phyloP scores from a whole-genome alignment of 2,113 vertebrate species.

The Colossoma macropomum region DNA sequence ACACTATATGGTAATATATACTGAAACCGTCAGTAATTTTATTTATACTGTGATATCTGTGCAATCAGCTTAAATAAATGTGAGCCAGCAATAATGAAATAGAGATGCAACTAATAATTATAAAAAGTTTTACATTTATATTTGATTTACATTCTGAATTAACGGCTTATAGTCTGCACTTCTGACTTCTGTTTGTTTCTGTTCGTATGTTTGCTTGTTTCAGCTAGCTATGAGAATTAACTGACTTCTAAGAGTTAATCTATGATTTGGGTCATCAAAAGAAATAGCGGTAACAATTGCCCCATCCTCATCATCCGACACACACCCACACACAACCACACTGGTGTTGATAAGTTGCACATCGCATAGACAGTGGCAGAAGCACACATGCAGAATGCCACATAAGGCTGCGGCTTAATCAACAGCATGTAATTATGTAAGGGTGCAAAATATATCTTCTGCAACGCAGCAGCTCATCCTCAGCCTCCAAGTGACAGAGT shows the following conservation, averaged over 20 bases:
- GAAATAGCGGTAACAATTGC: not conserved
- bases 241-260: not conserved
- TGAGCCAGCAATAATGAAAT: no score
- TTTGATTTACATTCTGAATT: no score
- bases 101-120: no score
- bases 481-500: conserved; percentile 58
- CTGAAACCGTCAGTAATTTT: no score
- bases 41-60: no score
- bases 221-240: no score
- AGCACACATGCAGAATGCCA: not conserved
- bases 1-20: no score
- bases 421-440: conserved; percentile 31
- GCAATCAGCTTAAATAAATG: no score
- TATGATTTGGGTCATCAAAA: conserved; percentile 2
- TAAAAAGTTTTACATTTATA: no score
- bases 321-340: conserved; percentile 3
- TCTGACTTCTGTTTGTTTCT: no score
- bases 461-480: conserved; percentile 6
- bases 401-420: not conserved
- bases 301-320: not conserved
- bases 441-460: conserved; percentile 25
- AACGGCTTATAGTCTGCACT: no score
- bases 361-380: not conserved
- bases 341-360: not conserved
- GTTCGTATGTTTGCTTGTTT: no score